A percentile compares a stretch with the other conserved stretches of the same genome.
These are phyloP conservation scores for Candidula unifasciata DNA, from an alignment of 2,888 invertebrate species.

Conservation along the genomic window DNA sequence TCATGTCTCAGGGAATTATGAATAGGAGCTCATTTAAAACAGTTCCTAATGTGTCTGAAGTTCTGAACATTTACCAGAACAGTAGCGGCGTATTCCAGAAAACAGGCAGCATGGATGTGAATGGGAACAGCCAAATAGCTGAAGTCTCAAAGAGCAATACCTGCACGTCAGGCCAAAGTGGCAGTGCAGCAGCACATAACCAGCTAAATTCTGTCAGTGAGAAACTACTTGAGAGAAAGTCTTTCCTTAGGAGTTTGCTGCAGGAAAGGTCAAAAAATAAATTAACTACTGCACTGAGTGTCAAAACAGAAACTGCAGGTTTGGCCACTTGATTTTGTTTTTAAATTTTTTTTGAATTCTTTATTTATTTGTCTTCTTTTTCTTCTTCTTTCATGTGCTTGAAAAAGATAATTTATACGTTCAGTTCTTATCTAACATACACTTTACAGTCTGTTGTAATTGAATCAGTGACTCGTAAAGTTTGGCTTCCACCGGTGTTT, in stretches of 20 bases:
- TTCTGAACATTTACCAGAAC: not conserved
- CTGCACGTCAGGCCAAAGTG: not conserved
- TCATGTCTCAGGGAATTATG: not conserved
- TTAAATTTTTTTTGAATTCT: too few species aligned
- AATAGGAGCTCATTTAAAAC: not conserved
- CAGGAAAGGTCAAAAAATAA: constrained; percentile 27
- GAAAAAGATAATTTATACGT: too few species aligned
- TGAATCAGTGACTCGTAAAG: too few species aligned
- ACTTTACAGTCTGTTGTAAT: too few species aligned
- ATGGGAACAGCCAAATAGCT: constrained; percentile 14
- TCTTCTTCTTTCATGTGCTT: too few species aligned
- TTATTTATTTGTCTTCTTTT: too few species aligned
- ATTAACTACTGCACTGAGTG: not conserved
- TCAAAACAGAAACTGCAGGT: constrained; percentile 3
- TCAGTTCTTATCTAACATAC: too few species aligned
- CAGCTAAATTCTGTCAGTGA: not conserved
- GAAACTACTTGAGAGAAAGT: not conserved
- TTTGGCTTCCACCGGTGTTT: too few species aligned
- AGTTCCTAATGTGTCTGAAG: not conserved
- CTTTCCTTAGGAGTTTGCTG: constrained; percentile 1
- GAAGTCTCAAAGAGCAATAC: not conserved
- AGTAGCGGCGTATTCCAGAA: not conserved
- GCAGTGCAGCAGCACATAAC: not conserved
- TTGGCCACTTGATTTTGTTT: not conserved
- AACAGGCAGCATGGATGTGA: not conserved